Evolutionary conservation across 2,797 vertebrate species (phyloP).

Genomic region (Cyclura pinguis): DNA sequence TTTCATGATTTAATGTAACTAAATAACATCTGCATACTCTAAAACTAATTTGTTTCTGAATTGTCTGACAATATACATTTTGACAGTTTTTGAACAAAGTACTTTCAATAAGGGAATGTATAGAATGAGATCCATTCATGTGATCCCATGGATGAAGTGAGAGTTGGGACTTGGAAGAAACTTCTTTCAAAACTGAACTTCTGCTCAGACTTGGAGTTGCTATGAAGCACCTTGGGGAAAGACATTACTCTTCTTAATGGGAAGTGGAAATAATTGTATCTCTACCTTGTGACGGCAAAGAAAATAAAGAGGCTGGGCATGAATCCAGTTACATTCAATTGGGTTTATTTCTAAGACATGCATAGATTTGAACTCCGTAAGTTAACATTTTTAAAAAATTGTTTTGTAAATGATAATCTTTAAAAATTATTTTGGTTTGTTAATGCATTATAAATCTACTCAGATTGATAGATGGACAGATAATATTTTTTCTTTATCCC

Average conservation of each 20-base stretch:
- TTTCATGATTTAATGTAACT: background rate
- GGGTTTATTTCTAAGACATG: background rate
- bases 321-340: background rate
- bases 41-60: background rate
- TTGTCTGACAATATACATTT: background rate
- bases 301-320: background rate
- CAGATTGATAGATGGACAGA: too few relatives aligned
- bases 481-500: too few relatives aligned
- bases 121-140: background rate
- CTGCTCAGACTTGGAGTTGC: background rate
- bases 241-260: background rate
- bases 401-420: too few relatives aligned
- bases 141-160: background rate
- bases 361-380: background rate
- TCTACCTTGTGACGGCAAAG: background rate
- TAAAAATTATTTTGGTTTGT: too few relatives aligned
- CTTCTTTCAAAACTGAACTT: background rate
- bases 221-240: background rate
- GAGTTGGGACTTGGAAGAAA: background rate
- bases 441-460: too few relatives aligned
- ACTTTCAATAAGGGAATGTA: background rate
- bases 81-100: background rate
- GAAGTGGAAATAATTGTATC: background rate
- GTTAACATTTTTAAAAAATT: too few relatives aligned
- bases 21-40: background rate